A percentile compares a stretch with the other conserved stretches of the same genome.
Evolutionary conservation across 2,797 vertebrate species (phyloP).

Genomic region (Vipera latastei): DNA sequence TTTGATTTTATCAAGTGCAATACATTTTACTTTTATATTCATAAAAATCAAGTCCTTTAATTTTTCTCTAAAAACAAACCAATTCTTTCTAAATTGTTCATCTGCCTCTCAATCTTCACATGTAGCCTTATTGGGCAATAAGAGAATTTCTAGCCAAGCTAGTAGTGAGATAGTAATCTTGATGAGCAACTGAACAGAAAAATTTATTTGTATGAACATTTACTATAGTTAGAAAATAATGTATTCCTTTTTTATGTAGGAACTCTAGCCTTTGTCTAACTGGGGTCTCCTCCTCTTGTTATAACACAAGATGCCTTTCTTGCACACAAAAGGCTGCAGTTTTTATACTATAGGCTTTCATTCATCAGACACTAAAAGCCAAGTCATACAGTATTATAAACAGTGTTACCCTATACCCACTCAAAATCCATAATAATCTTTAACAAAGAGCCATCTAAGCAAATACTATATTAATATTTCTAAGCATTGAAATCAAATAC

Average conservation of each 20-base stretch:
- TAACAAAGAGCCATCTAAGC: conserved; percentile 19
- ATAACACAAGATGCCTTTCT: conserved; percentile 70
- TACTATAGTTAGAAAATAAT: conserved; percentile 63
- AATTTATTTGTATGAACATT: conserved; percentile 72
- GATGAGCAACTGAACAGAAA: conserved; percentile 69
- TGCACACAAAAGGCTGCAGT: conserved; percentile 69
- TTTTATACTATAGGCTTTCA: conserved; percentile 67
- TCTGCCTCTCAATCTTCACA: conserved; percentile 50
- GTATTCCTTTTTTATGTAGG: conserved; percentile 63
- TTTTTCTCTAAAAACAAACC: conserved; percentile 59
- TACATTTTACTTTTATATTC: conserved; percentile 9
- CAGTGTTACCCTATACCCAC: conserved; percentile 58
- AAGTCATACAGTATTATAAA: conserved; percentile 65
- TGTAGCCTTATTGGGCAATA: conserved; percentile 65
- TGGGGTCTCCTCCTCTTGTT: conserved; percentile 67
- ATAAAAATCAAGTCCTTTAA: conserved; percentile 40
- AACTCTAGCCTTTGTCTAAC: conserved; percentile 67
- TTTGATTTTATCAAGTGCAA: neutral
- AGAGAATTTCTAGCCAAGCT: conserved; percentile 67
- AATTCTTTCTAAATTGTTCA: conserved; percentile 63
- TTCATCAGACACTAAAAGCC: conserved; percentile 66
- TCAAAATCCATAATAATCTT: conserved; percentile 48
- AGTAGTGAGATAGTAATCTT: conserved; percentile 67
- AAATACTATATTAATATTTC: neutral
- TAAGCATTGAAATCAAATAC: neutral